Evolutionary conservation across 2,113 vertebrate species (phyloP).

Genomic region (Pseudolaguvia tuberculata): DNA sequence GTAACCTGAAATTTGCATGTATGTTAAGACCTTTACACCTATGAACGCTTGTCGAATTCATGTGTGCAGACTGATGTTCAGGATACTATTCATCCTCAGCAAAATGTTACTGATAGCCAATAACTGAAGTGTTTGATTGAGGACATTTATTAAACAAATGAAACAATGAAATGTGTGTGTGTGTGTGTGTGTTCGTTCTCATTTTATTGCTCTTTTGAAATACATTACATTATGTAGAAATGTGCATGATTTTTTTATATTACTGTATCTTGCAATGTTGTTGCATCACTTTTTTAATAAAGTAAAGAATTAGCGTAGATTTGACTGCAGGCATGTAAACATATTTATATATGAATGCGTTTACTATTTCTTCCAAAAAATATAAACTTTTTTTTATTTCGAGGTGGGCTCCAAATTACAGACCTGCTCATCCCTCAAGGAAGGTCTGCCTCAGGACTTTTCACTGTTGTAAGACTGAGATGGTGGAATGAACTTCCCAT

Average conservation of each 20-base stretch:
- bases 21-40: not conserved
- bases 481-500: too few relatives aligned
- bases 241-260: not conserved
- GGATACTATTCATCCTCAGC: not conserved
- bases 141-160: slow-evolving; percentile 20
- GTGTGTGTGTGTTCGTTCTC: not conserved
- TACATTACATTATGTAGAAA: not conserved
- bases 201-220: not conserved
- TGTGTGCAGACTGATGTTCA: not conserved
- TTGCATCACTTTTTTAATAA: slow-evolving; percentile 6
- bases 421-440: too few relatives aligned
- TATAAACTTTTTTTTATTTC: too few relatives aligned
- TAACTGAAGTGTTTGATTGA: not conserved
- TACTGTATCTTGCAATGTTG: not conserved
- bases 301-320: not conserved
- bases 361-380: too few relatives aligned
- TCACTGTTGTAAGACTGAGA: too few relatives aligned
- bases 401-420: too few relatives aligned
- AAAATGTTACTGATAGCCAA: slow-evolving; percentile 19
- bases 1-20: not conserved
- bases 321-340: not conserved
- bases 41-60: not conserved
- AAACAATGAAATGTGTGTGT: not conserved
- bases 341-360: too few relatives aligned
- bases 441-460: too few relatives aligned